Evolutionary conservation across 2,797 vertebrate genomes (phyloP), one percentile per base, ranked within the genome.

Genomic region (Oreochromis mossambicus): DNA sequence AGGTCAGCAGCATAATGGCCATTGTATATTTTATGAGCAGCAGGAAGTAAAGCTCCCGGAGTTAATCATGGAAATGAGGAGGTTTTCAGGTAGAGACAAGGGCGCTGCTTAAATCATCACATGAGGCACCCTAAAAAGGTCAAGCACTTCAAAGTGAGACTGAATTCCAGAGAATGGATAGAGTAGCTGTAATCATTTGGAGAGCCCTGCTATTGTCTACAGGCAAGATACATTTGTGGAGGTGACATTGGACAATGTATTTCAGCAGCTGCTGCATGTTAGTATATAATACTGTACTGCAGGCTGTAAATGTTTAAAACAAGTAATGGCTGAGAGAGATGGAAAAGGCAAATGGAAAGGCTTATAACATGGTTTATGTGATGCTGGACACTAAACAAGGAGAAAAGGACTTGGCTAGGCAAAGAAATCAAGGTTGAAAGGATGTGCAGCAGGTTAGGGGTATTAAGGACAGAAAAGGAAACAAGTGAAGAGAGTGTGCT

Each of bases 21-120:
- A 84, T 92, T 95, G 92, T 94, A 94, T 95, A 92, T 95, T 94
- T 95, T 92, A 95, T 94, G 91, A 94, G 89, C 87, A 87, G 88
- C 79, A 88, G 84, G 87, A 92, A 89, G 86, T 90, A 86, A 85
- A 86, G 92, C 92, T 88, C 79, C 83, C 34, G 84, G 85, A 95
- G 89, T 92, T 94, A 95, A 94, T 94, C 92, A 94, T 90, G 87
- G 85, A 84, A 86, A 89, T 86, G 87, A 91, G 91, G 88, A 54
- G 63, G 70, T 78, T 91, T 91, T 89, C 88, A 91, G 88, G 89
- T 89, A 87, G 91, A 91, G 90, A 87, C 89, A 92, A 89, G 91
- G 86, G 82, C 32, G 46, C 77, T 86, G 50, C 91, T 93, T 91
- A 92, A 93, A 94, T 91, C 89, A 92, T 84, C 73, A 73, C 79